phyloP scores from a whole-genome alignment of 2,888 invertebrate genomes.

The Drosophila monieri region DNA sequence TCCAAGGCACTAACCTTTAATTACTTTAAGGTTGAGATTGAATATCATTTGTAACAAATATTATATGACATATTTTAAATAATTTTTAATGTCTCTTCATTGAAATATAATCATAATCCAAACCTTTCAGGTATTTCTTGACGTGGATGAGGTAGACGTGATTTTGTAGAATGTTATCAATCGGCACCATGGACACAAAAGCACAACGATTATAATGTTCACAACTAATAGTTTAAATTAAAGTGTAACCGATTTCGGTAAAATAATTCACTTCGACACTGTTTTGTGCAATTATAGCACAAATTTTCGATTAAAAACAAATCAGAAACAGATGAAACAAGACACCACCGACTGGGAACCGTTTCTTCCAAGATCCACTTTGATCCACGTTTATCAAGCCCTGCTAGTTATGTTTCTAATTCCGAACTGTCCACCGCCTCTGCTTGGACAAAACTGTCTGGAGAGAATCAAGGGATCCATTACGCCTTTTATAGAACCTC shows the following conservation, averaged over 20 bases:
- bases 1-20: conserved; percentile 23
- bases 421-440: neutral
- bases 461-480: neutral
- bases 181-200: conserved; percentile 42
- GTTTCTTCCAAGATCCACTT: conserved; percentile 11
- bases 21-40: neutral
- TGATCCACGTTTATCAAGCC: conserved; percentile 11
- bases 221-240: conserved; percentile 16
- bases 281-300: neutral
- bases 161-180: conserved; percentile 32
- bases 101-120: neutral
- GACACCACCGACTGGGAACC: conserved; percentile 11
- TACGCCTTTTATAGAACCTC: conserved; percentile 26
- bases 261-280: neutral
- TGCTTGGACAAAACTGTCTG: conserved; percentile 19
- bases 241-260: conserved; percentile 1
- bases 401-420: neutral
- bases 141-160: conserved; percentile 22
- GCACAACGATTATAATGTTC: neutral
- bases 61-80: too few species aligned
- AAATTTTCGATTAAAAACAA: neutral
- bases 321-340: neutral
- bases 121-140: conserved; percentile 36
- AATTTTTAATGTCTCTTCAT: neutral
- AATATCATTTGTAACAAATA: neutral